Conservation (phyloP, 2,113 vertebrate genomes). For the Redunca redunca region DNA sequence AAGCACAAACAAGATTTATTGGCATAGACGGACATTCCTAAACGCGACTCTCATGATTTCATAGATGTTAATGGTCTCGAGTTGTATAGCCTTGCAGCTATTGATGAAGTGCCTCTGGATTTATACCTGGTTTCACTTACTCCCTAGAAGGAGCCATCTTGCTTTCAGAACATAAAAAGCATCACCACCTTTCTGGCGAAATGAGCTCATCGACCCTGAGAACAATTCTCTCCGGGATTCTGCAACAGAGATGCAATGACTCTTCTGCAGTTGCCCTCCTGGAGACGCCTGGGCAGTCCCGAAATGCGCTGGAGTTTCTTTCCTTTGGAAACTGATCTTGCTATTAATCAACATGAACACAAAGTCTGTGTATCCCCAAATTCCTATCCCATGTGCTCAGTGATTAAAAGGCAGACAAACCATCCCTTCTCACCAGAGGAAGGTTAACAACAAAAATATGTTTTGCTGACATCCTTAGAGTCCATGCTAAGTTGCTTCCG, state of each 20-base stretch:
- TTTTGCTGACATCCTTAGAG: neutral
- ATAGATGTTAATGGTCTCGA: neutral
- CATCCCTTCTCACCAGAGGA: neutral
- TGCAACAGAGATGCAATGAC: neutral
- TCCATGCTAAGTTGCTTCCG: neutral
- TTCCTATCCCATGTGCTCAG: neutral
- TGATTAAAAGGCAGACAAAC: neutral
- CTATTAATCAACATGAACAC: neutral
- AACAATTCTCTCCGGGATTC: neutral
- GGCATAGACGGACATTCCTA: neutral
- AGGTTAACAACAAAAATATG: neutral
- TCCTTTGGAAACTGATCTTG: neutral
- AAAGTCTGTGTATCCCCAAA: neutral
- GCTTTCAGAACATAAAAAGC: neutral
- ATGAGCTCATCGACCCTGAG: neutral
- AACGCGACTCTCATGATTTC: neutral
- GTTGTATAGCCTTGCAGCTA: neutral
- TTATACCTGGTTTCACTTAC: neutral
- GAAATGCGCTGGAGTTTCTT: neutral
- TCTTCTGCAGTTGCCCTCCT: neutral
- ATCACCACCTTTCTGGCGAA: neutral
- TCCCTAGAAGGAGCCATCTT: neutral
- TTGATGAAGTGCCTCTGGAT: neutral
- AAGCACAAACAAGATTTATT: neutral
- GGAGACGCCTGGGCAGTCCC: accelerated